These are phyloP conservation scores for Struthio camelus DNA, from an alignment of 2,113 vertebrate species.

Conservation along the genomic window DNA sequence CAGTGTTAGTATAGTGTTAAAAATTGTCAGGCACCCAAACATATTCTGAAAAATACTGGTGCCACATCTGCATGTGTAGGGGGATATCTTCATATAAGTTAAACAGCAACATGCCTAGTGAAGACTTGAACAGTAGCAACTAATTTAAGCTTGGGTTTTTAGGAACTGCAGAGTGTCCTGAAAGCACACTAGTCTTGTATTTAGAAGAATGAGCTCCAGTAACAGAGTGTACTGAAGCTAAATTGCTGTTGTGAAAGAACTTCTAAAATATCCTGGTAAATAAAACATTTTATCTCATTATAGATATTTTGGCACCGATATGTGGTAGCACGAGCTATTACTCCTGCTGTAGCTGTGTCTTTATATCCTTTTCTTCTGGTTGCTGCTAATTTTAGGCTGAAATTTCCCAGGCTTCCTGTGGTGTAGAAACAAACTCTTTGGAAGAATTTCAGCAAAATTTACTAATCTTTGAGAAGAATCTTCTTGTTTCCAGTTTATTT, in stretches of 20 bases:
- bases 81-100: neutral
- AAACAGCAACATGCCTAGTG: neutral
- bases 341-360: neutral
- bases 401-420: conserved; percentile 19
- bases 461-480: neutral
- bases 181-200: neutral
- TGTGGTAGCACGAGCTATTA: conserved; percentile 15
- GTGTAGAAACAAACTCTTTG: conserved; percentile 1
- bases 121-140: neutral
- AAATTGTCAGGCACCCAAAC: neutral
- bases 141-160: neutral
- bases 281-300: conserved; percentile 27
- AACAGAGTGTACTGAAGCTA: neutral
- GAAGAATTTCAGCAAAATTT: conserved; percentile 9
- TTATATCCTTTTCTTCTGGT: neutral
- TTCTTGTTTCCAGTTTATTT: neutral
- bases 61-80: neutral
- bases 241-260: conserved; percentile 44
- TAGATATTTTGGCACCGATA: conserved; percentile 3
- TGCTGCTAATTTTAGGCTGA: conserved; percentile 28
- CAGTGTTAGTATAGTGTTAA: neutral
- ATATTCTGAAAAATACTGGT: neutral
- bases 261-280: conserved; percentile 18
- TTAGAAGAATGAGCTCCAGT: conserved; percentile 7
- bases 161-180: neutral